phyloP scores from a whole-genome alignment of 2,113 vertebrate genomes.

The Eublepharis macularius region DNA sequence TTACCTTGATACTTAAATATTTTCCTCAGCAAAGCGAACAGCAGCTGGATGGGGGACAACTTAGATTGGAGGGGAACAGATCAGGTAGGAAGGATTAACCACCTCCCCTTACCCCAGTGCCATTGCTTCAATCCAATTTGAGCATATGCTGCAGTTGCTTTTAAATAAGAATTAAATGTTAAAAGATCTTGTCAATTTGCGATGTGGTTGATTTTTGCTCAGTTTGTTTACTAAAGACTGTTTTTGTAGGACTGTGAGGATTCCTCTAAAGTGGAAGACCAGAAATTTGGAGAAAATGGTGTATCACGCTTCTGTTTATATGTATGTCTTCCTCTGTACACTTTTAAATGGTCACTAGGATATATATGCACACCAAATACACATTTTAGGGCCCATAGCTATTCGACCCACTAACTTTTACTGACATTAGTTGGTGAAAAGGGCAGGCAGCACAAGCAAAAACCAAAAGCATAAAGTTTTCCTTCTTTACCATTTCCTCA shows the following conservation, averaged over 20 bases:
- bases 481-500: constrained; percentile 1
- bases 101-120: no score
- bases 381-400: background rate
- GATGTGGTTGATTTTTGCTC: background rate
- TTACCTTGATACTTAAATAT: no score
- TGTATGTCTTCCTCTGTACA: background rate
- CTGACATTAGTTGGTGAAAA: background rate
- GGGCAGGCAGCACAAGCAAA: background rate
- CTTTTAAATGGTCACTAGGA: background rate
- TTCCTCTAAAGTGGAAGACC: constrained; percentile 21
- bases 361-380: background rate
- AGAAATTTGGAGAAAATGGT: constrained; percentile 34
- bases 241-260: background rate
- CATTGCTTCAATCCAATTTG: no score
- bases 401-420: constrained; percentile 13
- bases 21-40: no score
- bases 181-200: no score
- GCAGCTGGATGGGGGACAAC: no score
- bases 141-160: no score
- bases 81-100: no score
- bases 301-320: background rate
- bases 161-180: no score
- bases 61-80: no score
- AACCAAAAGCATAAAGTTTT: constrained; percentile 10
- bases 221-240: background rate